Evolutionary conservation across 2,888 invertebrate genomes (phyloP).

Genomic region (Cryptocephalus moraei): DNA sequence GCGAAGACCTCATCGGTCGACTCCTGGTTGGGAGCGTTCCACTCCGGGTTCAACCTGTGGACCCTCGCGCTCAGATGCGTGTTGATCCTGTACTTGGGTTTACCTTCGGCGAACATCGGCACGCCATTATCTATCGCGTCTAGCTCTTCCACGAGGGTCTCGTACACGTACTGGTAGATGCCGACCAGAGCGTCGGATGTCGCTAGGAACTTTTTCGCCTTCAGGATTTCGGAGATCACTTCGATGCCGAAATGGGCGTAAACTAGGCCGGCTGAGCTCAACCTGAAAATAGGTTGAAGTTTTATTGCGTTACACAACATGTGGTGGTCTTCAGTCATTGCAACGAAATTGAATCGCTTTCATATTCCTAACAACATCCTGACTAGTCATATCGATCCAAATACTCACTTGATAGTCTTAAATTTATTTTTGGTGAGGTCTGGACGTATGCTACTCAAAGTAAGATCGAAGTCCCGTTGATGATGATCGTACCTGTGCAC

Average conservation of each 20-base stretch:
- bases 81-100: slow-evolving; percentile 65
- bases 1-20: slow-evolving; percentile 54
- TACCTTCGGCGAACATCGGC: slow-evolving; percentile 58
- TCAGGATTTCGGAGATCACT: slow-evolving; percentile 54
- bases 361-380: too few relatives aligned
- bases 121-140: slow-evolving; percentile 98
- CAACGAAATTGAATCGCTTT: too few relatives aligned
- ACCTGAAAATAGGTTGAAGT: too few relatives aligned
- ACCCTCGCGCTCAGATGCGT: slow-evolving; percentile 73
- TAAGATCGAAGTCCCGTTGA: slow-evolving; percentile 65
- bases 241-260: slow-evolving; percentile 83
- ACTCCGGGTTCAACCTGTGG: slow-evolving; percentile 67
- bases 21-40: slow-evolving; percentile 52
- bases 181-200: slow-evolving; percentile 43
- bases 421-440: slow-evolving; percentile 49
- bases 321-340: too few relatives aligned
- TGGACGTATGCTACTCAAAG: slow-evolving; percentile 53
- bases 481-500: slow-evolving; percentile 88
- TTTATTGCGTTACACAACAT: too few relatives aligned
- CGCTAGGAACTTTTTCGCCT: slow-evolving; percentile 36
- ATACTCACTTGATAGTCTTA: not conserved
- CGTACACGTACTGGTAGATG: slow-evolving; percentile 68
- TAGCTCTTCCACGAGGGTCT: slow-evolving; percentile 80
- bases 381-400: too few relatives aligned
- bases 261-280: slow-evolving; percentile 92